Conservation (phyloP, 2,888 invertebrate genomes). For the Augiades crinisus region DNA sequence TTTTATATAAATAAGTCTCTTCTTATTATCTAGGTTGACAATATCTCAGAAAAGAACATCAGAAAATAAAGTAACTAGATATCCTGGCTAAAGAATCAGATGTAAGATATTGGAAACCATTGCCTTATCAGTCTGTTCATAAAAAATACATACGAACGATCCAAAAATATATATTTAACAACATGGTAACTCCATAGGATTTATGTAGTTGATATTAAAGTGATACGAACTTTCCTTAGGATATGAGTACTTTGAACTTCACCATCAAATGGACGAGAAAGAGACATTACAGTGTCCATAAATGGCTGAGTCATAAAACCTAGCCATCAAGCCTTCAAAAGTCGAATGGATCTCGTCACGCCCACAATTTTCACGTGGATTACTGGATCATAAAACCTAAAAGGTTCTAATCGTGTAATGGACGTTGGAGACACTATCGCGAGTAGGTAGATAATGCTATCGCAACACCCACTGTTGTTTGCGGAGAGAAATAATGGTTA, state of each 20-base stretch:
- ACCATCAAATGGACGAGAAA: neutral
- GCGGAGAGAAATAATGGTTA: neutral
- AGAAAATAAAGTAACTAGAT: too few species aligned
- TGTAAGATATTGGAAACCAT: too few species aligned
- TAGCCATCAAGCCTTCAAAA: constrained; percentile 4
- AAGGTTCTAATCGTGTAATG: constrained; percentile 67
- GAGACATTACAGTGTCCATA: constrained; percentile 3
- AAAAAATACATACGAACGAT: too few species aligned
- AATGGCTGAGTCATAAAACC: constrained; percentile 7
- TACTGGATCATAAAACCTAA: constrained; percentile 50
- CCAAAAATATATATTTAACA: too few species aligned
- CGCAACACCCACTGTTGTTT: constrained; percentile 31
- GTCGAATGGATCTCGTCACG: constrained; percentile 31
- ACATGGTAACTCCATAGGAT: too few species aligned
- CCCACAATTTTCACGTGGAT: constrained; percentile 52
- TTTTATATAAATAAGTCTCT: too few species aligned
- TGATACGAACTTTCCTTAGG: too few species aligned
- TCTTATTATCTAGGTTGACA: too few species aligned
- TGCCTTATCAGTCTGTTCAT: too few species aligned
- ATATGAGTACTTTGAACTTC: neutral
- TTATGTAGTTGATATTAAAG: too few species aligned
- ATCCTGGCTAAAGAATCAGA: too few species aligned
- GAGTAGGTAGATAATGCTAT: constrained; percentile 48
- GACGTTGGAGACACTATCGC: constrained; percentile 46
- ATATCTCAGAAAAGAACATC: too few species aligned